These are phyloP conservation scores for Sebastes trivittatus DNA, from an alignment of 2,797 vertebrate genomes.

Conservation along the genomic window DNA sequence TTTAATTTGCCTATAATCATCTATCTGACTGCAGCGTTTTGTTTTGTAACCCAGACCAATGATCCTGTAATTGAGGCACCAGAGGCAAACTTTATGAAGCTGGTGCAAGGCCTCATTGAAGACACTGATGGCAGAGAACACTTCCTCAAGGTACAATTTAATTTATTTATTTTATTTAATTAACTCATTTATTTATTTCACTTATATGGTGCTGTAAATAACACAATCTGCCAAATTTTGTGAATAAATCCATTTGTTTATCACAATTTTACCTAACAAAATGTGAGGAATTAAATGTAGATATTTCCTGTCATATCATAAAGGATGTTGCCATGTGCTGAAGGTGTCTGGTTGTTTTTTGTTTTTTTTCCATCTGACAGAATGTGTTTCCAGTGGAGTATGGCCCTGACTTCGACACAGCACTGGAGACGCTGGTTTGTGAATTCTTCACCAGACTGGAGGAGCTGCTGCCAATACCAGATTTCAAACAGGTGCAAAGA, in stretches of 20 bases:
- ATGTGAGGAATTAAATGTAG: no score
- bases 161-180: neutral
- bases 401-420: slow-evolving; percentile 79
- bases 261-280: neutral
- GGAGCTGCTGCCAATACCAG: slow-evolving; percentile 79
- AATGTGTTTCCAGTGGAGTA: slow-evolving; percentile 82
- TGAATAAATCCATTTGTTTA: neutral
- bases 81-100: slow-evolving; percentile 81
- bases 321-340: neutral
- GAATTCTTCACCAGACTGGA: slow-evolving; percentile 79
- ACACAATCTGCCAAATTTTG: neutral
- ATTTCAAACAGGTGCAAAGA: slow-evolving; percentile 77
- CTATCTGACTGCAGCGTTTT: neutral
- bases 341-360: neutral
- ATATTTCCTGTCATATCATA: neutral
- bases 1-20: neutral
- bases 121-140: slow-evolving; percentile 80
- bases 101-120: slow-evolving; percentile 80
- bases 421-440: slow-evolving; percentile 78
- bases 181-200: neutral
- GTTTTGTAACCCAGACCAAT: slow-evolving; percentile 60
- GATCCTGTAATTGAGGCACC: slow-evolving; percentile 78
- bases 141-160: slow-evolving; percentile 73
- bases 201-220: neutral
- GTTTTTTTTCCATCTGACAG: slow-evolving; percentile 30